phyloP scores from a whole-genome alignment of 2,888 invertebrate species.

The Phortica magna region DNA sequence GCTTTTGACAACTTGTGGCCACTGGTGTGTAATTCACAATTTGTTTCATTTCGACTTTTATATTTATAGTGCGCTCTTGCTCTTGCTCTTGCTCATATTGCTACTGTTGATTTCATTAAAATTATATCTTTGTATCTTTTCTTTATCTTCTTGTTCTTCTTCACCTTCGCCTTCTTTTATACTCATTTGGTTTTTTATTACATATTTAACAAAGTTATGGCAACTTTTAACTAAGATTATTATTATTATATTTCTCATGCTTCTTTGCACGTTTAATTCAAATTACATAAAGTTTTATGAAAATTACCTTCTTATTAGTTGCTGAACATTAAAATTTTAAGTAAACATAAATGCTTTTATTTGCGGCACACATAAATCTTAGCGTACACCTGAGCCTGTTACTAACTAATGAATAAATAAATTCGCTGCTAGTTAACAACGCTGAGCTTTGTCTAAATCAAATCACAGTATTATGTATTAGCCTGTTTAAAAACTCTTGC shows the following conservation, averaged over 20 bases:
- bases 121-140: background rate
- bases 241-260: background rate
- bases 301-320: background rate
- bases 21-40: conserved; percentile 8
- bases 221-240: background rate
- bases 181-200: background rate
- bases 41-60: conserved; percentile 4
- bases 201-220: conserved; percentile 6
- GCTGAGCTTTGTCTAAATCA: background rate
- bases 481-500: conserved; percentile 19
- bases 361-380: background rate
- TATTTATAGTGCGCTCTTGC: background rate
- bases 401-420: background rate
- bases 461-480: conserved; percentile 21
- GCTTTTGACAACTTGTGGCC: conserved; percentile 5
- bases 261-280: background rate
- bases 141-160: background rate
- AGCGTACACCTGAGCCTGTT: background rate
- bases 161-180: background rate
- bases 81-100: background rate
- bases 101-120: conserved; percentile 11
- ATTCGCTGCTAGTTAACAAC: background rate
- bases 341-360: background rate
- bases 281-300: background rate
- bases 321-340: background rate